A percentile compares a stretch with the other conserved stretches of the same genome.
phyloP scores from a whole-genome alignment of 2,888 invertebrate genomes.

The Sisyra terminalis region DNA sequence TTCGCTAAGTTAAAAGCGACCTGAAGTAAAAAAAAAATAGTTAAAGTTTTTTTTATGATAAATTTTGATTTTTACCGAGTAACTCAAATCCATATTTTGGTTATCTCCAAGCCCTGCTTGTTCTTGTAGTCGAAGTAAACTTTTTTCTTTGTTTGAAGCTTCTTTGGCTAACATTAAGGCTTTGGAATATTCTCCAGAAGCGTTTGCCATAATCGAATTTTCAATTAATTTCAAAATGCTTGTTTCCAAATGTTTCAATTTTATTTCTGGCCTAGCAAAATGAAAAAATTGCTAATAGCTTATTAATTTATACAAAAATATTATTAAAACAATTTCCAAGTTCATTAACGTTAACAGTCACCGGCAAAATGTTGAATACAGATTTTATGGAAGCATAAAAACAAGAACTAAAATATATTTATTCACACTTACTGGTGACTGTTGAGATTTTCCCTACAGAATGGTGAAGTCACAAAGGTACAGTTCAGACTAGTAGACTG shows the following conservation, averaged over 20 bases:
- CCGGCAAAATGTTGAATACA: no score
- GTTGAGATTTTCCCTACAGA: no score
- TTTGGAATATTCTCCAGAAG: slow-evolving; percentile 40
- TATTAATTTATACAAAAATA: no score
- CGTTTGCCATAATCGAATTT: slow-evolving; percentile 64
- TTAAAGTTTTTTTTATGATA: slow-evolving; percentile 4
- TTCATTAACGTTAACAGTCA: no score
- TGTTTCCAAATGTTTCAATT: slow-evolving; percentile 72
- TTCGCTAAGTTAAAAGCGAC: slow-evolving; percentile 91
- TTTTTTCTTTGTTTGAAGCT: slow-evolving; percentile 83
- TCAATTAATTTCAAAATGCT: slow-evolving; percentile 82
- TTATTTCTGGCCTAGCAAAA: slow-evolving; percentile 66
- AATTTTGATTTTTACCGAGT: slow-evolving; percentile 70
- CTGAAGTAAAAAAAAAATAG: no score
- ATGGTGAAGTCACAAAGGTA: no score
- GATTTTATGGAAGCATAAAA: no score
- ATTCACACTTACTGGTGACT: no score
- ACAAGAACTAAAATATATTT: no score
- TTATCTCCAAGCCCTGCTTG: slow-evolving; percentile 78
- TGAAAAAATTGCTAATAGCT: no score
- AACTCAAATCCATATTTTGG: slow-evolving; percentile 90
- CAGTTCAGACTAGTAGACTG: no score
- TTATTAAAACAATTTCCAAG: no score
- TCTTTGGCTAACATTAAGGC: slow-evolving; percentile 90
- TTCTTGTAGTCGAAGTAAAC: slow-evolving; percentile 78